Evolutionary conservation across 2,797 vertebrate genomes (phyloP), one percentile per base, ranked within the genome.

Genomic region (Hapalemur alaotrensis): DNA sequence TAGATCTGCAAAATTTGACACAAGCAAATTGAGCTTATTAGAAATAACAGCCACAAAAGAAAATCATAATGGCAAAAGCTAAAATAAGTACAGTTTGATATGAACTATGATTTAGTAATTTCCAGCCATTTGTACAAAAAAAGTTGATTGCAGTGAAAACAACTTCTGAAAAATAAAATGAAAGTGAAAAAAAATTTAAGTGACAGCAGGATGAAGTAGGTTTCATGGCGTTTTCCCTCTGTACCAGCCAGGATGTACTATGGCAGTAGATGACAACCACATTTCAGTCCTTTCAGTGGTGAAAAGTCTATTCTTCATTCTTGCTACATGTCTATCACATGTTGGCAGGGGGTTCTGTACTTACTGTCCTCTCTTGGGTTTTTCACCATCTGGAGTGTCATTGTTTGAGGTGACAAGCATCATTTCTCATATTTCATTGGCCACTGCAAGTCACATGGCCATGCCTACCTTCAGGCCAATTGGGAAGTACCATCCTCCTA

Each of bases 81-180:
- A 38, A 90, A 91, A 70, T 61, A 38, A 82, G 23, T 25, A 30
- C 15, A 87, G 41, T 14, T n/a, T 43, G 5, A 52, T 52, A 92
- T 23, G 30, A 80, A 75, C 7, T 90, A 43, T 38, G 35, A 90
- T 72, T 72, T 85, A 82, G 52, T 94, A 43, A 90, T 57, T 89
- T 67, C 28, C 52, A 61, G 20, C 4, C 86, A 78, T 95, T 48
- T 78, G 25, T 54, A 89, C 7, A 43, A 90, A 88, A 61, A 89
- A 17, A 54, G 11, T 41, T 87, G 2, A 65, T 35, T 28, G 1
- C 30, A 91, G 1, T 70, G 2, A 89, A 93, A 87, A 76, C 48
- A 76, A 89, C n/a, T 93, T 85, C 61, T 96, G 78, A 91, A 65
- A 81, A 83, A 67, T 91, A 93, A 93, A 80, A 90, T 70, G 9